A percentile compares a stretch with the other conserved stretches of the same genome.
These are phyloP conservation scores for Brachionus manjavacas DNA, from an alignment of 1,140 invertebrate genomes.

Conservation along the genomic window DNA sequence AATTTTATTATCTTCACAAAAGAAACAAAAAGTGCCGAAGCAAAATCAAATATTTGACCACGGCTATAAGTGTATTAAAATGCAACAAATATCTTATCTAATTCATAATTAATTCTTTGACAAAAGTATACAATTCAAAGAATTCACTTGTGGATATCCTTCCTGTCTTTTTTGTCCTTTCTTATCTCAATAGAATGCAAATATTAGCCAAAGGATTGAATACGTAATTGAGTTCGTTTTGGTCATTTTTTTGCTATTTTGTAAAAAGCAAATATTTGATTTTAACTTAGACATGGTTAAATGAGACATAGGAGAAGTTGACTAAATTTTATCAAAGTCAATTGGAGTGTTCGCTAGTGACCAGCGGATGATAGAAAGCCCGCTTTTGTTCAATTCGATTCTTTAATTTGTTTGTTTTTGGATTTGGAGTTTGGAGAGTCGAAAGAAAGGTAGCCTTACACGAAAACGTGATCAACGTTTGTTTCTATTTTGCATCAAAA, in stretches of 20 bases:
- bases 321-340: not conserved
- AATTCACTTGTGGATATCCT: conserved; percentile 36
- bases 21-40: not conserved
- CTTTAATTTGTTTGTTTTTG: not conserved
- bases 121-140: not conserved
- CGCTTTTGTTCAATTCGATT: not conserved
- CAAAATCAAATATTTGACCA: not conserved
- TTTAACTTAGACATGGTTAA: conserved; percentile 14
- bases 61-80: not conserved
- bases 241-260: not conserved
- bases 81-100: conserved; percentile 11
- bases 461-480: not conserved
- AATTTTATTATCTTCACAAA: not conserved
- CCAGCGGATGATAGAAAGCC: not conserved
- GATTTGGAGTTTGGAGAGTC: not conserved
- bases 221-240: conserved; percentile 33
- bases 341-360: not conserved
- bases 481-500: not conserved
- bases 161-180: not conserved
- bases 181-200: not conserved
- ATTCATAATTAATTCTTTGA: conserved; percentile 3
- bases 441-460: not conserved
- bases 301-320: conserved; percentile 14
- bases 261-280: not conserved
- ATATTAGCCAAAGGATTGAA: conserved; percentile 26